A percentile compares a stretch with the other conserved stretches of the same genome.
Evolutionary conservation across 2,888 invertebrate genomes (phyloP).

Genomic region (Seira ritae): DNA sequence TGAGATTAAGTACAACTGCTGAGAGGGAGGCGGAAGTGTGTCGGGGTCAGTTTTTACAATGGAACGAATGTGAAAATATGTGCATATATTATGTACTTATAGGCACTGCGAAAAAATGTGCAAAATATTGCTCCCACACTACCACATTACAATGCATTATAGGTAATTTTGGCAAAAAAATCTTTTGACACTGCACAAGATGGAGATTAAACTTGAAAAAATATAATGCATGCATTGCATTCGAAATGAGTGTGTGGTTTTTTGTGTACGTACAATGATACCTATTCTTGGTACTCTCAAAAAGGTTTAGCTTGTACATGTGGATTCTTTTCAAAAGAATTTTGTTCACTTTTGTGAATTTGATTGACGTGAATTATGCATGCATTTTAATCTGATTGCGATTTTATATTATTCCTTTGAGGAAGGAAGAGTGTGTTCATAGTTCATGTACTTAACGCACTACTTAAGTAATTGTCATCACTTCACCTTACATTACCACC

Average conservation of each 20-base stretch:
- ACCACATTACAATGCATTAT: constrained; percentile 17
- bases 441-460: constrained; percentile 18
- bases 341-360: background rate
- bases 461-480: constrained; percentile 19
- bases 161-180: constrained; percentile 49
- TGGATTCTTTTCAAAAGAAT: background rate
- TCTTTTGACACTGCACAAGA: constrained; percentile 43
- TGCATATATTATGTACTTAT: background rate
- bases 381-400: constrained; percentile 19
- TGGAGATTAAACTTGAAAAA: constrained; percentile 49
- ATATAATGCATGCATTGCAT: background rate
- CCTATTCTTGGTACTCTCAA: background rate
- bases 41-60: constrained; percentile 67
- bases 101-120: background rate
- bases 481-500: background rate
- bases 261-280: no score
- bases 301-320: background rate
- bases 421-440: constrained; percentile 15
- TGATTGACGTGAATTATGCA: constrained; percentile 16
- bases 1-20: background rate
- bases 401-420: constrained; percentile 4
- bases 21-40: constrained; percentile 66
- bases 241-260: constrained; percentile 13
- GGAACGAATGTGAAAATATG: constrained; percentile 20
- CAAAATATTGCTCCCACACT: background rate